Evolutionary conservation across 2,113 vertebrate genomes (phyloP).

Genomic region (Phyllostomus discolor): DNA sequence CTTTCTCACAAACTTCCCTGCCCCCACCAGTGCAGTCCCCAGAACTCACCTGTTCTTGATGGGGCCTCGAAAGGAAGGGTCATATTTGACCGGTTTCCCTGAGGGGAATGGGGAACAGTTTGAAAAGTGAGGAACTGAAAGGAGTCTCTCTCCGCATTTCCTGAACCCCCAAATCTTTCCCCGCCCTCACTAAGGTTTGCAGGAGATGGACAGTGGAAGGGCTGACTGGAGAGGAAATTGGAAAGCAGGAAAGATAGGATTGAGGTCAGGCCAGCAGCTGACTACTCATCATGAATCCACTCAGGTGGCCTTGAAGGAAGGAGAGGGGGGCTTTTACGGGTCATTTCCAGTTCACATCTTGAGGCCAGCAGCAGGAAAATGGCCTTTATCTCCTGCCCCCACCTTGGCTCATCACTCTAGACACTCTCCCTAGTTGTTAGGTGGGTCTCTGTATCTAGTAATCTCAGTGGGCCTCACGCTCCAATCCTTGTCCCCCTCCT

Average conservation of each 20-base stretch:
- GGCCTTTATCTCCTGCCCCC: background rate
- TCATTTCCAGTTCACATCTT: background rate
- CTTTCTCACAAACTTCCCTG: background rate
- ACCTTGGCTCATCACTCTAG: background rate
- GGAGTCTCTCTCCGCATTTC: background rate
- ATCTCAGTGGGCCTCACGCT: background rate
- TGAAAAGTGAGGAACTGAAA: background rate
- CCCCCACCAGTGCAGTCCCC: background rate
- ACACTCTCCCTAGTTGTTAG: background rate
- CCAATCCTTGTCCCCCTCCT: background rate
- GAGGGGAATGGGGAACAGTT: background rate
- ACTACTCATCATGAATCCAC: background rate
- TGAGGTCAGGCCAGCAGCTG: background rate
- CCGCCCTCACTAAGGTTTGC: background rate
- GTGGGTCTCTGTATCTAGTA: background rate
- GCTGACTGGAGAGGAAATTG: background rate
- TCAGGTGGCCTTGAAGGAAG: background rate
- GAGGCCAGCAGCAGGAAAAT: background rate
- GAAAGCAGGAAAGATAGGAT: background rate
- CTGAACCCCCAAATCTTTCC: background rate
- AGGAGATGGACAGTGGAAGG: background rate
- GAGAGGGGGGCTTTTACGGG: background rate
- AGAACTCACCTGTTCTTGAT: slow-evolving; percentile 85
- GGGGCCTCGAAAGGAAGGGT: slow-evolving; percentile 86
- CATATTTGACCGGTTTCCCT: slow-evolving; percentile 84